Evolutionary conservation across 2,113 vertebrate species (phyloP).

Genomic region (Chunga burmeisteri): DNA sequence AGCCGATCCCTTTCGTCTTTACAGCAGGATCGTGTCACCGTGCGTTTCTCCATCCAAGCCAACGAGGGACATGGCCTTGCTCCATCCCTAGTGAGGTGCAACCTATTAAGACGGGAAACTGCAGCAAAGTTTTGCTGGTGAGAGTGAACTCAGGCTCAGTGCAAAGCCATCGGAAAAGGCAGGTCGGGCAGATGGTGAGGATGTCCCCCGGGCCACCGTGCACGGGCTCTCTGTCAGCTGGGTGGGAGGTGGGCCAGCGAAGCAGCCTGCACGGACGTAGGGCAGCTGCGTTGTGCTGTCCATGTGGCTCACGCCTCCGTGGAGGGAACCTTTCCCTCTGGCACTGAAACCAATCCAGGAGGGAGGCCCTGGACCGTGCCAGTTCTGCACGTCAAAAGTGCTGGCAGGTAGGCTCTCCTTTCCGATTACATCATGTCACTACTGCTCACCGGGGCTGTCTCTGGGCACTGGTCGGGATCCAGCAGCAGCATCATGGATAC

Average conservation of each 20-base stretch:
- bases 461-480: background rate
- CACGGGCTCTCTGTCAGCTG: background rate
- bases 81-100: background rate
- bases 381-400: slow-evolving; percentile 3
- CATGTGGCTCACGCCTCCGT: background rate
- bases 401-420: slow-evolving; percentile 48
- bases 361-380: background rate
- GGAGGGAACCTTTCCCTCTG: slow-evolving; percentile 27
- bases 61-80: accelerated
- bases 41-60: background rate
- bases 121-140: background rate
- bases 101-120: background rate
- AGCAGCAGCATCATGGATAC: background rate
- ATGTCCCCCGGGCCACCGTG: background rate
- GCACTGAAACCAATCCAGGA: slow-evolving; percentile 24
- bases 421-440: slow-evolving; percentile 21
- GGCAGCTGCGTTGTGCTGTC: background rate
- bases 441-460: background rate
- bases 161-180: background rate
- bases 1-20: background rate
- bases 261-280: slow-evolving; percentile 11
- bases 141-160: background rate
- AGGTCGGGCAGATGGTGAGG: background rate
- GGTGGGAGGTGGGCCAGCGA: background rate
- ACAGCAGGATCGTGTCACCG: background rate